Evolutionary conservation across 2,797 vertebrate species (phyloP).

Genomic region (Denticeps clupeoides): DNA sequence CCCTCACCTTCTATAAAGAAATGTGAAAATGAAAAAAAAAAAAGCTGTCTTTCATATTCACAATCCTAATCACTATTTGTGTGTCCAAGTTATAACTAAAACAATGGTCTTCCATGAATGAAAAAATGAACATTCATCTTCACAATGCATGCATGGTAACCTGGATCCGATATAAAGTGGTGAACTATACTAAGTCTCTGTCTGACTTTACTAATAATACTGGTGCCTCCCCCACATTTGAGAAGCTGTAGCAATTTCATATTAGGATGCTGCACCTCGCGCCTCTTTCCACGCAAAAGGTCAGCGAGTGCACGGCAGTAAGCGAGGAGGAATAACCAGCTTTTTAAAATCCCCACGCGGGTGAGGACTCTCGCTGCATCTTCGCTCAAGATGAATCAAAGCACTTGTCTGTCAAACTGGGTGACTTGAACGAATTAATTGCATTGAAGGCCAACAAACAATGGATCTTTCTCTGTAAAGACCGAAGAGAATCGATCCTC

Average conservation of each 20-base stretch:
- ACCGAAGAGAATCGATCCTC: background rate
- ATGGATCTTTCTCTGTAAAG: background rate
- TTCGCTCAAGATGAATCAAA: constrained; percentile 1
- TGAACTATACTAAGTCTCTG: too few species aligned
- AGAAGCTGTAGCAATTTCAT: background rate
- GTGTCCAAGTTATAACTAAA: too few species aligned
- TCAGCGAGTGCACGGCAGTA: background rate
- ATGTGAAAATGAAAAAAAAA: too few species aligned
- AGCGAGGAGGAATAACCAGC: background rate
- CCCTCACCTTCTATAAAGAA: too few species aligned
- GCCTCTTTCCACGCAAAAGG: background rate
- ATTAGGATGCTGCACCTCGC: constrained; percentile 2
- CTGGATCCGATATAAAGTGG: too few species aligned
- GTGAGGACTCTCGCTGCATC: background rate
- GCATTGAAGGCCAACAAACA: constrained; percentile 2
- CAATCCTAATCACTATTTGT: too few species aligned
- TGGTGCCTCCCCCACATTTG: too few species aligned
- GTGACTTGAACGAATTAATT: background rate
- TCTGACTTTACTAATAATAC: too few species aligned
- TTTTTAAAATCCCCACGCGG: background rate
- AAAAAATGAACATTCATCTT: too few species aligned
- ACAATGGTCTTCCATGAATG: too few species aligned
- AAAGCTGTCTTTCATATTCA: too few species aligned
- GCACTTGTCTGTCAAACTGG: background rate
- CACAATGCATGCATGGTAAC: too few species aligned